phyloP scores from a whole-genome alignment of 2,797 vertebrate genomes.

The Tapera naevia region DNA sequence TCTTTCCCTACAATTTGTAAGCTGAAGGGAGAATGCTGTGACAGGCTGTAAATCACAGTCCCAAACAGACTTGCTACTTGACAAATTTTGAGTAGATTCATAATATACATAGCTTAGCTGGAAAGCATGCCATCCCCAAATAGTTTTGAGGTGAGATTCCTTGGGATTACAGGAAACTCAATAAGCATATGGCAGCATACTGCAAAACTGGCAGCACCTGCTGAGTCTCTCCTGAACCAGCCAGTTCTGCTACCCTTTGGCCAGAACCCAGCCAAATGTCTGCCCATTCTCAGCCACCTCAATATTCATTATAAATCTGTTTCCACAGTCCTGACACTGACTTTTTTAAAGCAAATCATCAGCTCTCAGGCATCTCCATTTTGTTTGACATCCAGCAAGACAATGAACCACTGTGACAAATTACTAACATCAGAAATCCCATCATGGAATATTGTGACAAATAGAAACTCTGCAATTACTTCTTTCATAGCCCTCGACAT shows the following conservation, averaged over 20 bases:
- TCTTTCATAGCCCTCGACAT: conserved; percentile 30
- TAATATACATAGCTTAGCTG: background rate
- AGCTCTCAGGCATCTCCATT: conserved; percentile 21
- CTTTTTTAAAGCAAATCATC: conserved; percentile 9
- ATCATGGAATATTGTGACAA: conserved; percentile 64
- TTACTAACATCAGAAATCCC: conserved; percentile 46
- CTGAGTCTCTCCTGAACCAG: background rate
- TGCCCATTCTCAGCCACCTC: background rate
- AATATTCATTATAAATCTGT: background rate
- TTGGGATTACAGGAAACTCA: background rate
- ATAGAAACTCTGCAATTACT: conserved; percentile 57
- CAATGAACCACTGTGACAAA: conserved; percentile 55
- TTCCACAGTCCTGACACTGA: background rate
- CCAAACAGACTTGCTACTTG: background rate
- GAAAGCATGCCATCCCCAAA: background rate
- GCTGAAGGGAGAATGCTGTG: background rate
- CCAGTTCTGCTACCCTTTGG: background rate
- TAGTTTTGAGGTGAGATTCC: background rate
- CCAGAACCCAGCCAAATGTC: fast-evolving
- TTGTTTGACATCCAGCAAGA: conserved; percentile 13
- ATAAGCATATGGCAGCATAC: fast-evolving
- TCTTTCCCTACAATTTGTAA: background rate
- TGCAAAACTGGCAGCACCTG: background rate
- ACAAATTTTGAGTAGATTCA: background rate
- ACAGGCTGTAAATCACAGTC: background rate